Conservation (phyloP, 1,140 invertebrate genomes). For the Phenacoccus solenopsis region DNA sequence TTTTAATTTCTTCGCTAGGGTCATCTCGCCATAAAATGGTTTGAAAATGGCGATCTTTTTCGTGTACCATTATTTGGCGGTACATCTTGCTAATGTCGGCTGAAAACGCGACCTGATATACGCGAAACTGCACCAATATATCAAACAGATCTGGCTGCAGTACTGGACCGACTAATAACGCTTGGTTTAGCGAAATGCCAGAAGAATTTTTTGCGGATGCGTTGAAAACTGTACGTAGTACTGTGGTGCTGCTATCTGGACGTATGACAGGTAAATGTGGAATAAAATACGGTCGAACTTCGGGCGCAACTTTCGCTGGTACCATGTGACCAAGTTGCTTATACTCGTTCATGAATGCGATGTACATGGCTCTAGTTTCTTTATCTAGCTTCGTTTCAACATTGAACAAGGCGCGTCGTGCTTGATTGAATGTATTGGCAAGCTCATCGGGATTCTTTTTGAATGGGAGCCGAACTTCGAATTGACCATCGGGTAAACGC, state of each 20-base stretch:
- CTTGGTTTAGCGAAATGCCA: conserved; percentile 31
- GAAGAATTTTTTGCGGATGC: conserved; percentile 26
- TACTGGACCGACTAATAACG: conserved; percentile 25
- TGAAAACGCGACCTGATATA: conserved; percentile 28
- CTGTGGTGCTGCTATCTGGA: too few species aligned
- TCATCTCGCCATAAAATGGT: background rate
- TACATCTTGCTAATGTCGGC: conserved; percentile 36
- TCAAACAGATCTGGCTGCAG: conserved; percentile 30
- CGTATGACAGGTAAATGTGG: conserved; percentile 23
- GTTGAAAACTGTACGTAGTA: conserved; percentile 33
- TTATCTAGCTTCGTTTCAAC: conserved; percentile 27
- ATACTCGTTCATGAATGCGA: conserved; percentile 32
- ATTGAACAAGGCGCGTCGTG: conserved; percentile 22
- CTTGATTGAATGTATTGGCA: conserved; percentile 23
- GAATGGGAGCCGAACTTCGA: conserved; percentile 30
- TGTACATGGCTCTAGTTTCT: conserved; percentile 27
- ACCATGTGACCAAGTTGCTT: conserved; percentile 29
- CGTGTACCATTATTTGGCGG: conserved; percentile 31
- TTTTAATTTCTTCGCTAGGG: background rate
- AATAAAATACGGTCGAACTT: conserved; percentile 17
- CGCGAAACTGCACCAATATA: conserved; percentile 29
- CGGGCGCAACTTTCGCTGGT: conserved; percentile 20
- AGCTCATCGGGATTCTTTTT: conserved; percentile 18
- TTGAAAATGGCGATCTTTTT: background rate
- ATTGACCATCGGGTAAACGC: conserved; percentile 15